These are phyloP conservation scores for Ptiloglossa arizonensis DNA, from an alignment of 1,140 invertebrate species.

Conservation along the genomic window DNA sequence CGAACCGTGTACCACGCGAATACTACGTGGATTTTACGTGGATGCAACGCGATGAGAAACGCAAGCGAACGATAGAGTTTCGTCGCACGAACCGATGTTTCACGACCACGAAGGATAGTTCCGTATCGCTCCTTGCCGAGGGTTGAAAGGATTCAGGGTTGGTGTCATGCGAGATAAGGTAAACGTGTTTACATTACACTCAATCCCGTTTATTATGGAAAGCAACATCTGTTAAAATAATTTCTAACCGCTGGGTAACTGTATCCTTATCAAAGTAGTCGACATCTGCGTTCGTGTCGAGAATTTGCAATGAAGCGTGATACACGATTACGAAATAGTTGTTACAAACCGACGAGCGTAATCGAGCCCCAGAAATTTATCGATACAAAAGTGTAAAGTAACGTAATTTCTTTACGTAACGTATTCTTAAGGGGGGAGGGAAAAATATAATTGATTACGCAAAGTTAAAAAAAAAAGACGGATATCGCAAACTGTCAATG, in stretches of 20 bases:
- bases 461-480: too few relatives aligned
- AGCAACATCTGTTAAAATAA: constrained; percentile 79
- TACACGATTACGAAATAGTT: background rate
- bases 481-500: background rate
- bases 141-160: constrained; percentile 44
- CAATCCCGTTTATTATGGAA: constrained; percentile 74
- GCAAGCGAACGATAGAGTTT: background rate
- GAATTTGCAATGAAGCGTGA: constrained; percentile 17
- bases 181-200: constrained; percentile 76
- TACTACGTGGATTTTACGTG: too few relatives aligned
- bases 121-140: constrained; percentile 27
- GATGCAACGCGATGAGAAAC: too few relatives aligned
- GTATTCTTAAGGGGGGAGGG: too few relatives aligned
- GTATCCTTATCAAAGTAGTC: constrained; percentile 52
- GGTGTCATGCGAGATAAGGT: constrained; percentile 58
- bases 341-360: too few relatives aligned
- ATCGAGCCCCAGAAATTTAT: too few relatives aligned
- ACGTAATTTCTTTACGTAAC: too few relatives aligned
- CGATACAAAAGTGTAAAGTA: too few relatives aligned
- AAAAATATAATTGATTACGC: too few relatives aligned
- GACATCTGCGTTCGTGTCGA: constrained; percentile 62
- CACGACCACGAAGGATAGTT: constrained; percentile 2
- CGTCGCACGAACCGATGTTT: constrained; percentile 1
- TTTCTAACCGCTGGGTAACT: constrained; percentile 60
- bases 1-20: too few relatives aligned